Evolutionary conservation across 2,888 invertebrate species (phyloP), one percentile per base, ranked within the genome.

Genomic region (Drosophila pseudotalamancana): DNA sequence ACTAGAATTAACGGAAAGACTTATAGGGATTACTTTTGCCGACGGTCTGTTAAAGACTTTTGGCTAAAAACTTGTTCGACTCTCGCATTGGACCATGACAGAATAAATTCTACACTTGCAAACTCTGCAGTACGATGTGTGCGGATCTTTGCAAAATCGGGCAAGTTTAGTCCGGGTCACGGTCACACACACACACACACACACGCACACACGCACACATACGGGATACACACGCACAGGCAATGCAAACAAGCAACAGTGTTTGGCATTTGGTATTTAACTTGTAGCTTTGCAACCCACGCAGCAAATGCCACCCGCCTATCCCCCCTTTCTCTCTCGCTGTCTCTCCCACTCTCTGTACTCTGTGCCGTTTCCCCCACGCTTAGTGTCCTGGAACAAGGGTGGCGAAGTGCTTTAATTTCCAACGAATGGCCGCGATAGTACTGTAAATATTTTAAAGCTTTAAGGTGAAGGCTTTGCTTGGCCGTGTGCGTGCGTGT

Each of bases 241-340:
- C 31, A 56, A 60, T 27, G 49, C 57, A 59, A 72, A 70, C 42
- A 51, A 59, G 76, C 65, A 65, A 64, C 65, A 64, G 61, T 50
- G 56, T 48, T 49, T 27, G 53, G 39, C 56, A 48, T 60, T 72
- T 54, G 37, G 48, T 65, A 68, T 71, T 71, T 73, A 73, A 71
- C 32, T 71, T 74, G 49, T 57, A 68, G 74, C 75, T 71, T 61
- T 57, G 43, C 61, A 66, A 27, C 12, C 27, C 35, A 19, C 45
- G 35, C 32, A 39, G n/a, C 31, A 23, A 19, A 42, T 35, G 25
- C 31, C 37, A 1, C 12, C 31, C n/a, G 35, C 29, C 3, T 2
- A 3, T n/a, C 31, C 6, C 25, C 25, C 3, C 14, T 11, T 0
- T 6, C 25, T 5, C 40, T 16, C 39, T 0, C 23, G 2, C 6